phyloP scores from a whole-genome alignment of 2,797 vertebrate genomes.

The Brachyrhaphis roseni region DNA sequence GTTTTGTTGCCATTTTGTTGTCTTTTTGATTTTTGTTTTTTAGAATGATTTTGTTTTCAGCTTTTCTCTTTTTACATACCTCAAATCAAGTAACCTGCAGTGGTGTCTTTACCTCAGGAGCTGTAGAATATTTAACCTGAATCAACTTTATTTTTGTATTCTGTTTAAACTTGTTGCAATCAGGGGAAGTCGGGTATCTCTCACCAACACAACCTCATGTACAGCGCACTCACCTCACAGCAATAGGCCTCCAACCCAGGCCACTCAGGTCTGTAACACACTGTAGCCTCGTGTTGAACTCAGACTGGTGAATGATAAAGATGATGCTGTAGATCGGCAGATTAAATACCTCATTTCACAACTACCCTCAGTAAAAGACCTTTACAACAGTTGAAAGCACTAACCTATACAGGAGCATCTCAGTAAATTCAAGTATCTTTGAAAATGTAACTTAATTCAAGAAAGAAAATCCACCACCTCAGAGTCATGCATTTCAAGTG shows the following conservation, averaged over 20 bases:
- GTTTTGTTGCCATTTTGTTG: conserved; percentile 79
- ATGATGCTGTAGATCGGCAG: conserved; percentile 73
- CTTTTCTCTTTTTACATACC: conserved; percentile 80
- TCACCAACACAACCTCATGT: conserved; percentile 53
- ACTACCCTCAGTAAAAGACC: conserved; percentile 31
- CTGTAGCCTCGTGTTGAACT: conserved; percentile 50
- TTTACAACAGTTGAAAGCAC: conserved; percentile 16
- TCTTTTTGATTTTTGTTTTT: conserved; percentile 74
- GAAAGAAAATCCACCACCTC: background rate
- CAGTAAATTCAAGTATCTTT: background rate
- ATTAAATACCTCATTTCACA: conserved; percentile 53
- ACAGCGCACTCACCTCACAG: conserved; percentile 49
- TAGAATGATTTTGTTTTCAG: conserved; percentile 67
- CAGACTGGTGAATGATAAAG: conserved; percentile 43
- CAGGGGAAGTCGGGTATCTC: conserved; percentile 67
- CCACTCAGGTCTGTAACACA: conserved; percentile 45
- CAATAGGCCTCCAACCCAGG: conserved; percentile 41
- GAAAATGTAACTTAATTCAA: background rate
- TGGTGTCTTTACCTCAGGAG: conserved; percentile 83
- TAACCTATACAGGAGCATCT: conserved; percentile 6
- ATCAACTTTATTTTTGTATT: conserved; percentile 81
- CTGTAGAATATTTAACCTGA: conserved; percentile 80
- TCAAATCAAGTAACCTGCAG: conserved; percentile 80
- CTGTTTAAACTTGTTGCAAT: conserved; percentile 76
- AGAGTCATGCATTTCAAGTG: background rate